A percentile compares a stretch with the other conserved stretches of the same genome.
Evolutionary conservation across 2,113 vertebrate genomes (phyloP).

Genomic region (Crotalus tigris): DNA sequence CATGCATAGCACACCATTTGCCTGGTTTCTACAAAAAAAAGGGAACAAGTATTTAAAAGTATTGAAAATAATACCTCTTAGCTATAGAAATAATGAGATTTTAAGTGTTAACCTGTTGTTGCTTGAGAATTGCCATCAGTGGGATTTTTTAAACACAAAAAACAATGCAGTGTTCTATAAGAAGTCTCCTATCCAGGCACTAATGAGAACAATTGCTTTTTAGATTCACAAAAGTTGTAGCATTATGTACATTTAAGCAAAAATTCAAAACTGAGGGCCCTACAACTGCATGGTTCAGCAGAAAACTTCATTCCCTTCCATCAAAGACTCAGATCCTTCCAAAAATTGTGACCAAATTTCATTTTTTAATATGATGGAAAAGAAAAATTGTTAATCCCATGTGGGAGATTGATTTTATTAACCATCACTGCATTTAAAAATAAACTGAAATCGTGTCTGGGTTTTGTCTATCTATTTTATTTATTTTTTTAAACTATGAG

Average conservation of each 20-base stretch:
- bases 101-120: not conserved
- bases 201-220: not conserved
- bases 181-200: not conserved
- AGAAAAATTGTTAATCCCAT: not conserved
- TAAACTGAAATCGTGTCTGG: not conserved
- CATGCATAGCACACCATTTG: constrained; percentile 98
- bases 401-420: not conserved
- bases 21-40: constrained; percentile 86
- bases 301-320: not conserved
- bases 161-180: not conserved
- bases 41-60: not conserved
- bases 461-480: not conserved
- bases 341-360: not conserved
- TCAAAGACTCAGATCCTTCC: not conserved
- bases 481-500: not conserved
- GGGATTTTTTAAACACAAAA: not conserved
- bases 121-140: not conserved
- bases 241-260: not conserved
- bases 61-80: not conserved
- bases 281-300: not conserved
- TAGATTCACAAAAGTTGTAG: not conserved
- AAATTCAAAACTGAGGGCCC: not conserved
- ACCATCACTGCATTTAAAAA: not conserved
- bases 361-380: not conserved
- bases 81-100: not conserved